Evolutionary conservation across 1,140 invertebrate species (phyloP).

Genomic region (Drosophila grimshawi): DNA sequence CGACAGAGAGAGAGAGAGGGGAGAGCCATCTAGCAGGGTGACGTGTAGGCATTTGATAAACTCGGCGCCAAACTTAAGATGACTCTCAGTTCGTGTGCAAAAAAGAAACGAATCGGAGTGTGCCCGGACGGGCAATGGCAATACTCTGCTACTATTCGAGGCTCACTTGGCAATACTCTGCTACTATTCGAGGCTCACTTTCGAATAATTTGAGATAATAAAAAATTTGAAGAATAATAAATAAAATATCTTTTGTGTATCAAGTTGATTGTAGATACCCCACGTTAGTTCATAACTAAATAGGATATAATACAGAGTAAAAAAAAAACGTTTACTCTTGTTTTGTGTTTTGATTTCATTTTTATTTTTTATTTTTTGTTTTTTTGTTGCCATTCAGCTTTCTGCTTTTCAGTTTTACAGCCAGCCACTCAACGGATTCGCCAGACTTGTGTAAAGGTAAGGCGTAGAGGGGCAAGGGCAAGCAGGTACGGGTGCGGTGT

Average conservation of each 20-base stretch:
- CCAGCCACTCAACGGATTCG: constrained; percentile 37
- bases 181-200: too few relatives aligned
- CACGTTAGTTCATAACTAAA: too few relatives aligned
- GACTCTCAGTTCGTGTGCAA: too few relatives aligned
- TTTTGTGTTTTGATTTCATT: constrained; percentile 18
- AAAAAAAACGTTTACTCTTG: constrained; percentile 7
- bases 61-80: constrained; percentile 3
- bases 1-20: not conserved
- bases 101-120: too few relatives aligned
- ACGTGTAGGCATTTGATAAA: constrained; percentile 20
- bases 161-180: too few relatives aligned
- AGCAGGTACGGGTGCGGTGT: not conserved
- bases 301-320: not conserved
- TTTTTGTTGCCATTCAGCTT: constrained; percentile 11
- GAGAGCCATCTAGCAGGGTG: not conserved
- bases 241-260: too few relatives aligned
- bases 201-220: too few relatives aligned
- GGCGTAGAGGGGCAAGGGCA: not conserved
- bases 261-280: too few relatives aligned
- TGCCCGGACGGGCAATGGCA: too few relatives aligned
- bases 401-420: constrained; percentile 17
- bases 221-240: too few relatives aligned
- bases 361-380: not conserved
- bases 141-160: too few relatives aligned
- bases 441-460: not conserved